Base-by-base conservation (phyloP, 2,888 invertebrate species). In the Dexiosoma caninum region DNA sequence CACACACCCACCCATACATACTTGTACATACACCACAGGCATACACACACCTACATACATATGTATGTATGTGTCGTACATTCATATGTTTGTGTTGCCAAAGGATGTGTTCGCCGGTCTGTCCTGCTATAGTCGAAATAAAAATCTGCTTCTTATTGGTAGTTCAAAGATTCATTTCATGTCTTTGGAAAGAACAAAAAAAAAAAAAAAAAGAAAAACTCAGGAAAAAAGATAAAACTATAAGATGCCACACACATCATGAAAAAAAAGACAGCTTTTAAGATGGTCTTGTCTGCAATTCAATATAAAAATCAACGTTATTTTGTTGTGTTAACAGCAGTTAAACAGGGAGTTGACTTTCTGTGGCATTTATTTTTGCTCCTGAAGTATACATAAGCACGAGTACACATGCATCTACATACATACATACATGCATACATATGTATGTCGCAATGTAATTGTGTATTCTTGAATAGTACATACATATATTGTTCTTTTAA, bases 271-370 rank as follows among this genome's bases (percentile, higher is more conserved):
- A 49, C 44, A 49, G 19, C 19, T 78, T 69, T 69, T 49, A 57
- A 59, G 64, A 78, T 64, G 57, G 62, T 62, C 53, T 51, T 76
- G 64, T 49, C 49, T 78, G 70, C 57, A 44, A 57, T 62, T 49
- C 60, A 69, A 75, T 59, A 59, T 30, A 49, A 70, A 70, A 77
- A 77, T 55, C 69, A 76, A 76, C 16, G 19, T 69, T 66, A 66
- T 70, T 69, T 67, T 67, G 21, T 75, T 67, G 49, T 75, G 70
- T 60, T 64, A 78, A 67, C 74, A 78, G 72, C 30, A 74, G 66
- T 74, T 75, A 53, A 80, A 75, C 75, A 59, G 75, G 75, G 79
- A 75, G 75, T 80, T 80, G 64, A 80, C 80, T 71, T 80, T 66
- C 76, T 78, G 75, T 57, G 59, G 76, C 67, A 67, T 77, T 42